phyloP scores from a whole-genome alignment of 2,113 vertebrate species.

The Platysteira castanea region DNA sequence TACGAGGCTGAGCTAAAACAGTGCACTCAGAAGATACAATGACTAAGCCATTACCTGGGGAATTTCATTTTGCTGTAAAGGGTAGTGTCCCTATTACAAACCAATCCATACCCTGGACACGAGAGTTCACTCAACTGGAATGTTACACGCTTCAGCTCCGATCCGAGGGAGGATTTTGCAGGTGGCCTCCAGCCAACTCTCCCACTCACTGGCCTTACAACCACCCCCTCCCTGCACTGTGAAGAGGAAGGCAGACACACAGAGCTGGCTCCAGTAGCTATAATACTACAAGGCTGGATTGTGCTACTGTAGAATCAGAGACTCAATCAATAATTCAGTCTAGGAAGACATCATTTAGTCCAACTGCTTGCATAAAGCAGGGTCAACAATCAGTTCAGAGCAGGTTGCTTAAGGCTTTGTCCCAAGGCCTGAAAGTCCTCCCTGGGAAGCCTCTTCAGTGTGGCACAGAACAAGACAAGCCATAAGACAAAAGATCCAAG shows the following conservation, averaged over 20 bases:
- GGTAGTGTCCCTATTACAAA: background rate
- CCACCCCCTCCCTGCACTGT: background rate
- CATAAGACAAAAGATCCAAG: fast-evolving
- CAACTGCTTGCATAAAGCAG: background rate
- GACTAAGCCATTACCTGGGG: background rate
- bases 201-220: background rate
- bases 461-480: background rate
- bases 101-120: background rate
- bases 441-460: background rate
- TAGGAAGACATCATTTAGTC: background rate
- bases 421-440: background rate
- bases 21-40: background rate
- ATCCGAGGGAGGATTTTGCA: background rate
- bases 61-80: background rate
- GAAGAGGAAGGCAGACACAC: background rate
- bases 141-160: background rate
- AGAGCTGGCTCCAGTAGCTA: background rate
- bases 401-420: background rate
- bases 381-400: background rate
- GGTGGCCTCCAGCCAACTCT: background rate
- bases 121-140: background rate
- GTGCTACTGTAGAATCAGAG: background rate
- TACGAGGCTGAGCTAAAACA: background rate
- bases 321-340: background rate
- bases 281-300: too few species aligned